Conservation (phyloP, 2,888 invertebrate genomes). For the Caenorhabditis sp. region DNA sequence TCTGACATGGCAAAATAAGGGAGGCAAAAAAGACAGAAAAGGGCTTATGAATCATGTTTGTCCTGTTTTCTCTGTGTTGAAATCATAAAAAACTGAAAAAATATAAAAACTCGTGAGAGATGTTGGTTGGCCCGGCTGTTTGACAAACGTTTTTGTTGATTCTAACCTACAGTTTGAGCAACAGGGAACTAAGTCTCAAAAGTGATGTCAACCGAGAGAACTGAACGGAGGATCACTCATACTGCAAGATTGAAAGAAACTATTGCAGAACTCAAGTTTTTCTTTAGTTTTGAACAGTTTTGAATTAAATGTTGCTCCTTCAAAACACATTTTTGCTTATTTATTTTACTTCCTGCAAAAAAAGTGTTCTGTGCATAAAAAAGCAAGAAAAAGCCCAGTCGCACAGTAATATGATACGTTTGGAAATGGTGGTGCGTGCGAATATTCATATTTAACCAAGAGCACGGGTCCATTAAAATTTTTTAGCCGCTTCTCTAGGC, state of each 20-base stretch:
- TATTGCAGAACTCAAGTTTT: no score
- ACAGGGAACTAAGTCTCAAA: neutral
- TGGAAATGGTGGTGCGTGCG: slow-evolving; percentile 47
- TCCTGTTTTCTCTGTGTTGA: neutral
- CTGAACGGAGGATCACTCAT: no score
- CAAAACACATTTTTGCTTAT: no score
- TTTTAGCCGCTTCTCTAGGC: slow-evolving; percentile 12
- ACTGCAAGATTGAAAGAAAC: no score
- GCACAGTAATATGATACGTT: slow-evolving; percentile 37
- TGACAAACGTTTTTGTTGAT: neutral
- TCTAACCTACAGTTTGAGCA: slow-evolving; percentile 5
- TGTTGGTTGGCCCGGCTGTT: neutral
- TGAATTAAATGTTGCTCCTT: neutral
- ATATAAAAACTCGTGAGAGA: slow-evolving; percentile 1
- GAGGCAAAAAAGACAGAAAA: neutral
- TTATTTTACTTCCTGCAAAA: neutral
- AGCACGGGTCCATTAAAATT: slow-evolving; percentile 29
- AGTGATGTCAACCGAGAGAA: neutral
- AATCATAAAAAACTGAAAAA: slow-evolving; percentile 7
- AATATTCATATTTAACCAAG: slow-evolving; percentile 54
- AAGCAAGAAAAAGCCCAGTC: neutral
- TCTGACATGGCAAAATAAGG: neutral
- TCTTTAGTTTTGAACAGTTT: no score
- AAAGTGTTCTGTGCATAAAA: slow-evolving; percentile 15
- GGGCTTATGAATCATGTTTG: slow-evolving; percentile 8